Evolutionary conservation across 2,113 vertebrate species (phyloP).

Genomic region (Noctilio leporinus): DNA sequence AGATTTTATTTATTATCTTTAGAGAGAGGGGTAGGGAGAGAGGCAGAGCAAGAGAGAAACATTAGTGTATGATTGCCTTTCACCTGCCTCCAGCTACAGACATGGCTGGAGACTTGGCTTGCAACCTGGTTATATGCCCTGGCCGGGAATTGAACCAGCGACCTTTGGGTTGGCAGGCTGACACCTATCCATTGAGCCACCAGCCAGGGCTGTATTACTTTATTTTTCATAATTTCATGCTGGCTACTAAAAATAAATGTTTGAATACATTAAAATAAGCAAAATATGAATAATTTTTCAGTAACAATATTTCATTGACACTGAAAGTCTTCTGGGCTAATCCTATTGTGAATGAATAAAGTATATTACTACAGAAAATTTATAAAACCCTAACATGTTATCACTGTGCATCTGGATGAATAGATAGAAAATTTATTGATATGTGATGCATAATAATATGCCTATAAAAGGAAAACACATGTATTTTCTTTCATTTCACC

Average conservation of each 20-base stretch:
- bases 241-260: background rate
- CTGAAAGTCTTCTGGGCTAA: background rate
- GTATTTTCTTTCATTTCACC: background rate
- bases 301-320: background rate
- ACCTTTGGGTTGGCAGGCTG: no score
- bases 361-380: background rate
- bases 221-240: background rate
- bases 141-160: no score
- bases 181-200: no score
- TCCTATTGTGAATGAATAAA: background rate
- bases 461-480: background rate
- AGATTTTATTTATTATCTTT: no score
- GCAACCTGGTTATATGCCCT: no score
- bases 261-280: background rate
- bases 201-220: no score
- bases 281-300: background rate
- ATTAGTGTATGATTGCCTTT: no score
- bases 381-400: background rate
- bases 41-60: no score
- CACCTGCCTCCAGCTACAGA: no score
- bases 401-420: background rate
- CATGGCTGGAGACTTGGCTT: no score
- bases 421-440: background rate
- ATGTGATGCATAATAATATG: background rate
- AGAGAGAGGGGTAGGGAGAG: no score